These are phyloP conservation scores for Halictus rubicundus DNA, from an alignment of 1,140 invertebrate genomes.

Conservation along the genomic window DNA sequence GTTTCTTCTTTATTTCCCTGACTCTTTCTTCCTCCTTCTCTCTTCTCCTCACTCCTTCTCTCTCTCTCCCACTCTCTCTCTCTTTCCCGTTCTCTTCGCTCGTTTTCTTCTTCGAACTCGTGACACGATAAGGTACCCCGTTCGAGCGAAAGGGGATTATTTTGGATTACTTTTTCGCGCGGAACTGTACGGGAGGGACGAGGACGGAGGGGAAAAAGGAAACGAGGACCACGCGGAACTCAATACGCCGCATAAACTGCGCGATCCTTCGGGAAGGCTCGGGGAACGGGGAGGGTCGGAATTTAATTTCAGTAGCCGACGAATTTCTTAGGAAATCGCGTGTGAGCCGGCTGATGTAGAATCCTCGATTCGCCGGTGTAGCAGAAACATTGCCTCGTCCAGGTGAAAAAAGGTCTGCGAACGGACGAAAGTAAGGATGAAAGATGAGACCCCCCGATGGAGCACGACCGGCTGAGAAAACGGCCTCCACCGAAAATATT, in stretches of 20 bases:
- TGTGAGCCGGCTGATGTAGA: conserved; percentile 56
- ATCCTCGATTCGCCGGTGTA: conserved; percentile 34
- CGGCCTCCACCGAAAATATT: too few species aligned
- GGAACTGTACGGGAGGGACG: conserved; percentile 18
- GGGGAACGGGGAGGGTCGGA: conserved; percentile 26
- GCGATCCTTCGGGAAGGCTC: not conserved
- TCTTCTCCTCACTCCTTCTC: conserved; percentile 25
- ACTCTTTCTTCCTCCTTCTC: conserved; percentile 32
- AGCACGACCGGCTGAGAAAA: not conserved
- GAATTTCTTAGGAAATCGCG: conserved; percentile 67
- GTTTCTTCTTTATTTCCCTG: conserved; percentile 21
- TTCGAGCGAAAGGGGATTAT: conserved; percentile 52
- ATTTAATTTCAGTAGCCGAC: conserved; percentile 69
- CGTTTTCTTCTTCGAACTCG: conserved; percentile 49
- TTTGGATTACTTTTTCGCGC: conserved; percentile 64
- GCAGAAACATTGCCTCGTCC: conserved; percentile 7
- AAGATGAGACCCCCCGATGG: not conserved
- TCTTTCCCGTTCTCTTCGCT: conserved; percentile 17
- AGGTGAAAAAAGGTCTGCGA: not conserved
- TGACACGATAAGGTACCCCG: conserved; percentile 48
- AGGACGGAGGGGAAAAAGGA: not conserved
- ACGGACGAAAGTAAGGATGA: not conserved
- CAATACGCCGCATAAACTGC: conserved; percentile 63
- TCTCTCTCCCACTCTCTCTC: conserved; percentile 33
- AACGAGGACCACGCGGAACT: conserved; percentile 50